These are phyloP conservation scores for Cynaeus angustus DNA, from an alignment of 2,888 invertebrate species.

Conservation along the genomic window DNA sequence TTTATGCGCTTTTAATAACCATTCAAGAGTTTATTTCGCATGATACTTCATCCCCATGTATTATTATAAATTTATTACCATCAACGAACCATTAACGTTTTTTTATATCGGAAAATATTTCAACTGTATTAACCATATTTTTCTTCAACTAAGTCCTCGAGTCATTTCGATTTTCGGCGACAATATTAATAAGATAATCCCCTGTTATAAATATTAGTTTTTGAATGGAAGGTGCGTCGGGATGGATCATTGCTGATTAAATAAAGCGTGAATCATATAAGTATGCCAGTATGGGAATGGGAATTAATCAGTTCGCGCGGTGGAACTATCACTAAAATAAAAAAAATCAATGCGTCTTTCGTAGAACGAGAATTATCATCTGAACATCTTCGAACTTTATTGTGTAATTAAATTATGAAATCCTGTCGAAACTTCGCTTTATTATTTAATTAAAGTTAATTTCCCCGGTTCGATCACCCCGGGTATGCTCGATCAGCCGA, in stretches of 20 bases:
- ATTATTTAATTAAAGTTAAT: no score
- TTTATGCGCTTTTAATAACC: slow-evolving; percentile 57
- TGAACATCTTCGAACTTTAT: no score
- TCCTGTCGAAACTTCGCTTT: no score
- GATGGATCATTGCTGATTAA: slow-evolving; percentile 14
- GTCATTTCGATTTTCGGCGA: slow-evolving; percentile 10
- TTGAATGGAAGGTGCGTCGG: slow-evolving; percentile 23
- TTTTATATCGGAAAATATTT: neutral
- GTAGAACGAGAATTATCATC: no score
- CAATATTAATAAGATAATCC: slow-evolving; percentile 30
- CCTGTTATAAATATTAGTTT: slow-evolving; percentile 39
- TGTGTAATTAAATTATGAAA: no score
- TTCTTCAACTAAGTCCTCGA: slow-evolving; percentile 3
- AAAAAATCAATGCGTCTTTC: no score
- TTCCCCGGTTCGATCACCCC: no score
- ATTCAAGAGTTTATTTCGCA: slow-evolving; percentile 45
- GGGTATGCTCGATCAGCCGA: no score
- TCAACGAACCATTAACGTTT: slow-evolving; percentile 34
- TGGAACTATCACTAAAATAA: neutral
- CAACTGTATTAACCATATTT: neutral
- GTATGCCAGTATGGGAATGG: slow-evolving; percentile 1
- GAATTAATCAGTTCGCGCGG: neutral
- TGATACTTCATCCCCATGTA: slow-evolving; percentile 42
- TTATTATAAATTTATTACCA: slow-evolving; percentile 48
- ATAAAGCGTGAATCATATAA: slow-evolving; percentile 25